These are phyloP conservation scores for Coracias cyanogaster DNA, from an alignment of 2,797 vertebrate genomes.

Conservation along the genomic window DNA sequence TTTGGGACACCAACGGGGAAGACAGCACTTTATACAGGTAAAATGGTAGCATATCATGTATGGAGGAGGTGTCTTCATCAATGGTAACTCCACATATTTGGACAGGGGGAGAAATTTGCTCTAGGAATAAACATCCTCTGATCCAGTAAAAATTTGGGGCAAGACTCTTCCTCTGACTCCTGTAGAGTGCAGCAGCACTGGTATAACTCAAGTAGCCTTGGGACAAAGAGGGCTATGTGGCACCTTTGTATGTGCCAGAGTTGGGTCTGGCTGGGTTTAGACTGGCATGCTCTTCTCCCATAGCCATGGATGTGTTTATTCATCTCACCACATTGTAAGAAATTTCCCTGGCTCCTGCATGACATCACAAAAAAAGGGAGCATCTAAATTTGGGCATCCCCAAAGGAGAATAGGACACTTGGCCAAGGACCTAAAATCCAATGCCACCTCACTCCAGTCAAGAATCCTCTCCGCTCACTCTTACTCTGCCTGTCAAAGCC, in stretches of 20 bases:
- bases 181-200: not conserved
- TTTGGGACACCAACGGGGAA: not conserved
- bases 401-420: not conserved
- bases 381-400: not conserved
- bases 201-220: not conserved
- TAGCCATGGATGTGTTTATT: fast-evolving
- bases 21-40: not conserved
- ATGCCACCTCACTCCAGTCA: not conserved
- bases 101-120: not conserved
- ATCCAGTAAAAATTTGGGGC: not conserved
- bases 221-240: not conserved
- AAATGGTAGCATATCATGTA: not conserved
- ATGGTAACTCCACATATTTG: not conserved
- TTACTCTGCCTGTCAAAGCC: not conserved
- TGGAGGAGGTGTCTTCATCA: not conserved
- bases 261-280: not conserved
- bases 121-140: not conserved
- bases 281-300: not conserved
- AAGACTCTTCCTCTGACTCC: not conserved
- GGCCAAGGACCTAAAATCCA: not conserved
- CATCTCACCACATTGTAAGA: not conserved
- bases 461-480: not conserved
- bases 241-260: not conserved
- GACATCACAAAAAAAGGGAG: not conserved
- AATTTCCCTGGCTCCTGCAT: not conserved